Base-by-base conservation (phyloP, 2,888 invertebrate species). In the Rhopalosiphum nymphaeae region DNA sequence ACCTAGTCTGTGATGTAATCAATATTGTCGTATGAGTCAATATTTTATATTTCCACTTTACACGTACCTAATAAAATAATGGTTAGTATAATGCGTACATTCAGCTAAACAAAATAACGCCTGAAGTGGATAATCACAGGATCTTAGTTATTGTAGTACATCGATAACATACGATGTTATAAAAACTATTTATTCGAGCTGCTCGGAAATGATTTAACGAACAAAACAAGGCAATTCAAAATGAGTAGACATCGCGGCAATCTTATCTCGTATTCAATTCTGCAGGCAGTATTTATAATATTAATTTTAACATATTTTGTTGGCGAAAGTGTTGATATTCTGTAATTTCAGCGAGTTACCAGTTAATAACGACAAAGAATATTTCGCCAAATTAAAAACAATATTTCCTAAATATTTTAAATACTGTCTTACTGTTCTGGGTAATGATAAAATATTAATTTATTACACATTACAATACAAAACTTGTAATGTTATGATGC, bases 151-250 rank as follows among this genome's bases (percentile, higher is more conserved):
- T 25, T 78, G 9, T 9, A 16, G 9, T 21, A 16, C 0, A 36
- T 21, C 78, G 36, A 36, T 36, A 78, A 36, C 9, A 21, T 21
- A 25, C 9, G 7, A 3, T 36, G 21, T 9, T 21, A 36, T 36
- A 42, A 13, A n/a, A 21, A 36, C 36, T 78, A 78, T 36, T 36
- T 36, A 21, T 78, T 78, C 36, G 78, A 36, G 9, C 36, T 7
- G 36, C 21, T 36, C 36, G 21, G 7, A 42, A 36, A 78, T 21
- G 36, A 21, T 78, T 78, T 78, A 21, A 21, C 21, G 78, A 78
- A 36, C 78, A 78, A 78, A 78, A 78, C 78, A 78, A 78, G 9
- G 36, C 36, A 78, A 78, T 78, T 78, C 78, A 78, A 78, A 78
- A 78, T 25, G 36, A 67, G 67, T 67, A n/a, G 67, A 21, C 21